These are phyloP conservation scores for Strigops habroptila DNA, from an alignment of 2,113 vertebrate genomes.

Conservation along the genomic window DNA sequence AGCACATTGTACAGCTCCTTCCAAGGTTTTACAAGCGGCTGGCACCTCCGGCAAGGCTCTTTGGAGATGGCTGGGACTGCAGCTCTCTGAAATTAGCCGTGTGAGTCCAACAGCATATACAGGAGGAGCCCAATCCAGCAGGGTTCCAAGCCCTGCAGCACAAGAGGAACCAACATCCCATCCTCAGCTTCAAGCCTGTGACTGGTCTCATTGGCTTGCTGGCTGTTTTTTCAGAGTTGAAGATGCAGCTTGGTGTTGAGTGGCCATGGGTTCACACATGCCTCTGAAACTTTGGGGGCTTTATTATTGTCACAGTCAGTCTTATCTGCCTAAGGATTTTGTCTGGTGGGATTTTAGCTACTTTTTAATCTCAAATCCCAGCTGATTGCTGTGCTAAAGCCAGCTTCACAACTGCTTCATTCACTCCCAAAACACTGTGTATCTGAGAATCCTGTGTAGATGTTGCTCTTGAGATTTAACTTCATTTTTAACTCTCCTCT, in stretches of 20 bases:
- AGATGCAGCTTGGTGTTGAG: neutral
- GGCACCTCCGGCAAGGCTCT: neutral
- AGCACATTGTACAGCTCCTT: neutral
- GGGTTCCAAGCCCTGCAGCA: neutral
- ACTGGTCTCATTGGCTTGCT: neutral
- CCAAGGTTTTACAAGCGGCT: neutral
- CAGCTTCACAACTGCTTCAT: neutral
- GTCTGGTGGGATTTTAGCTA: constrained; percentile 14
- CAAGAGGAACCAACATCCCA: neutral
- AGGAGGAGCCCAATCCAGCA: neutral
- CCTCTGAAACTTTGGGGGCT: neutral
- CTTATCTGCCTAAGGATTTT: constrained; percentile 1
- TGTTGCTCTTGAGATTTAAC: neutral
- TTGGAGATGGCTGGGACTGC: neutral
- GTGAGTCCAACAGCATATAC: neutral
- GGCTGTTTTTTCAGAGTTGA: neutral
- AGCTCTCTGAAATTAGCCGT: neutral
- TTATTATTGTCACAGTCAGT: neutral
- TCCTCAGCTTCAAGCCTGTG: neutral
- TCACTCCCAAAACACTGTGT: neutral
- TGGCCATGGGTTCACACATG: neutral
- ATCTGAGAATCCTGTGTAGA: neutral
- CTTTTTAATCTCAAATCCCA: constrained; percentile 29
- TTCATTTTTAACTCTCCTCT: neutral
- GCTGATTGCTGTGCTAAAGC: constrained; percentile 30